Evolutionary conservation across 2,888 invertebrate genomes (phyloP), one percentile per base, ranked within the genome.

Genomic region (Polietes domitor): DNA sequence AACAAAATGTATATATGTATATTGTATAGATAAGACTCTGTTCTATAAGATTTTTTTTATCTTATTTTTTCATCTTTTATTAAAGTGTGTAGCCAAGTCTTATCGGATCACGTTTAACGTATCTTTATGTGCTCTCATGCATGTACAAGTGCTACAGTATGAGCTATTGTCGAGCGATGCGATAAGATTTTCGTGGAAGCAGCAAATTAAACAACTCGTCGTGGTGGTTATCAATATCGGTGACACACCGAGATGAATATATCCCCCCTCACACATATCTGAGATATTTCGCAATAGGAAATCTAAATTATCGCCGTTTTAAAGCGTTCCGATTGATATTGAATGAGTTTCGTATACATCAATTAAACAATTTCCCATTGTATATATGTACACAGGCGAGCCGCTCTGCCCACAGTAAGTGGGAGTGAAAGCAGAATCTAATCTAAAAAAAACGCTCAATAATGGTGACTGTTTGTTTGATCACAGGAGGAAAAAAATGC

Each of bases 41-140:
- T 9, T 47, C 12, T 53, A 53, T 21, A 5, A 17, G 21, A 17
- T 19, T 19, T 53, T 19, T 61, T 41, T 65, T 41, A 65, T 65
- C 65, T 41, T 1, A 19, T 61, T 28, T 61, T 19, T 61, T 21
- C 19, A 9, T 19, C 65, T n/a, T n/a, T 47, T 47, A 17, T 21
- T 65, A 21, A 7, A 19, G 41, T 41, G 41, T 37, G n/a, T 65
- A 41, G 41, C n/a, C 28, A n/a, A 65, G 65, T 72, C 61, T 76
- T 80, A 80, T 76, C 76, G 55, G 26, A 65, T 74, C 61, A 74
- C 55, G 72, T 78, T 83, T 78, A 70, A 26, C 80, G 65, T 81
- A 78, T 65, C 41, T 65, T 65, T 3, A 41, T 17, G 65, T 32
- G 21, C 1, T 19, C 24, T 17, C 24, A 21, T 1, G 53, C n/a